These are phyloP conservation scores for Macroteleia sp. DNA, from an alignment of 2,888 invertebrate species.

Conservation along the genomic window DNA sequence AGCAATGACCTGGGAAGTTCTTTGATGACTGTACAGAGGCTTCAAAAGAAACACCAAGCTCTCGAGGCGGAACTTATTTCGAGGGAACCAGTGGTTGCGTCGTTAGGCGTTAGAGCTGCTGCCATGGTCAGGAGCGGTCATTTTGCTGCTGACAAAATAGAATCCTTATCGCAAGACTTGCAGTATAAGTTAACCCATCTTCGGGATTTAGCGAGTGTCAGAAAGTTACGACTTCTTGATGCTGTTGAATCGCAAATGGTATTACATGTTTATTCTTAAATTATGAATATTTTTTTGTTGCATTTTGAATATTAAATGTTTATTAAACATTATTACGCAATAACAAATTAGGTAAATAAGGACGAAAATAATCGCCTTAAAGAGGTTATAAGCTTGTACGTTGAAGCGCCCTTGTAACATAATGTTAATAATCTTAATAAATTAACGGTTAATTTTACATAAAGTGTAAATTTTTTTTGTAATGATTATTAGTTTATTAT, in stretches of 20 bases:
- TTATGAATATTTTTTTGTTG: no score
- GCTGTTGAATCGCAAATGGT: constrained; percentile 93
- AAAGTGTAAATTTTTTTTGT: no score
- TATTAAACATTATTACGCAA: no score
- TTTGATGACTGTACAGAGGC: constrained; percentile 91
- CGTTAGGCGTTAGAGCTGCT: constrained; percentile 89
- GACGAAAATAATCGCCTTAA: no score
- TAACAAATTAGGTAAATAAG: no score
- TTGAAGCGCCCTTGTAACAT: no score
- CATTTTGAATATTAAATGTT: no score
- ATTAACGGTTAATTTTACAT: no score
- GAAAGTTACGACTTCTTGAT: constrained; percentile 90
- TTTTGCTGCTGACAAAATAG: constrained; percentile 91
- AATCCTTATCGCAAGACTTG: constrained; percentile 88
- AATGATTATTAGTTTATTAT: no score
- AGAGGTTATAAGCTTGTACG: no score
- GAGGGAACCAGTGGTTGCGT: constrained; percentile 92
- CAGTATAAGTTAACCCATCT: constrained; percentile 89
- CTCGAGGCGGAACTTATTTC: constrained; percentile 95
- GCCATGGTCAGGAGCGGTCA: constrained; percentile 93
- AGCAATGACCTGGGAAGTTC: constrained; percentile 89
- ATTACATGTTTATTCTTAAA: no score
- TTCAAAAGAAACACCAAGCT: constrained; percentile 97
- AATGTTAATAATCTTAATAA: no score
- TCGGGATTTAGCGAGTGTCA: constrained; percentile 89